Base-by-base conservation (phyloP, 2,888 invertebrate genomes). In the Nemapogon koenigi region DNA sequence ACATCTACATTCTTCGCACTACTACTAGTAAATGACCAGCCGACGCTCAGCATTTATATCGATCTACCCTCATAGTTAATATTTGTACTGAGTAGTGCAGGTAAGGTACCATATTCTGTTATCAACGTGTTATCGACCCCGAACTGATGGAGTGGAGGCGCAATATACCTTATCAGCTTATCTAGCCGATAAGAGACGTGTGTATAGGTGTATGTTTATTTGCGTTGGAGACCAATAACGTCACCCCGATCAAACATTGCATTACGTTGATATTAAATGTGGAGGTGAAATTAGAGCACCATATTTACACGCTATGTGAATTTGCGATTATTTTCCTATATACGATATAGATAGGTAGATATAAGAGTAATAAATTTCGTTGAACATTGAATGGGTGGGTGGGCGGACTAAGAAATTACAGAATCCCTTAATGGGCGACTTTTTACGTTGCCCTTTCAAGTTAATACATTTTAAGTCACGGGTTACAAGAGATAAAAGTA, bases 221-320 rank as follows among this genome's bases (percentile, higher is more conserved):
- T 33, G 33, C 11, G 16, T 14, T 19, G 2, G 33, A 33, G 33
- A 11, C 33, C 19, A 33, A 33, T 16, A 33, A 33, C 33, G 33
- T 33, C 33, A 33, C 33, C 33, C 19, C 16, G 15, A n/a, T 18
- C 19, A 33, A 33, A 33, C 33, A 33, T 33, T 33, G 33, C 33
- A 33, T 33, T 33, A 33, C 18, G 33, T 19, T 19, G 33, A 33
- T 33, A 19, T 11, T 19, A 19, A 33, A 19, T 33, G n/a, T 22
- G 22, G 22, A 6, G 22, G 22, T 22, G 10, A 22, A 22, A 22
- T 10, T 22, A 22, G 10, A 11, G 28, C 28, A 8, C 28, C 11
- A 4, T 4, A n/a, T 28, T 28, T n/a, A 4, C 6, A 28, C 4
- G 28, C n/a, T n/a, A n/a, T n/a, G n/a, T n/a, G n/a, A n/a, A n/a